Base-by-base conservation (phyloP, 1,140 invertebrate species). In the Lepidurus apus region DNA sequence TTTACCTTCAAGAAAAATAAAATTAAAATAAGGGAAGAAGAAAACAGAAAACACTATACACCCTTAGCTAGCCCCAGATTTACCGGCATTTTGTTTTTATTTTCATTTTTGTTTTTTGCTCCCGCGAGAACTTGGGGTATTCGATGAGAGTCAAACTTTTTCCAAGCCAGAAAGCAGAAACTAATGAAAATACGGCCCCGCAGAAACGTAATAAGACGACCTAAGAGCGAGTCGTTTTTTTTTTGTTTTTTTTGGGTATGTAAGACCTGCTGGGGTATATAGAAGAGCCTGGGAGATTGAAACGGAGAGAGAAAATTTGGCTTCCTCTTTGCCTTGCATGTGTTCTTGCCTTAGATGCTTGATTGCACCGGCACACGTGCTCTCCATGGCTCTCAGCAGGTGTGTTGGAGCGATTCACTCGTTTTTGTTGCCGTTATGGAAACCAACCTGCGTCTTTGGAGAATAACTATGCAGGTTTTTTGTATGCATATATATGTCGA, bases 21-120 rank as follows among this genome's bases (percentile, higher is more conserved):
- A 65, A 65, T 65, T 65, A 65, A 21, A 65, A 65, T 65, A 65
- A 65, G 53, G 53, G 53, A 65, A 65, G 53, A 65, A 65, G 9
- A 65, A 65, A 65, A 21, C 53, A 65, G 9, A 65, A 65, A 65
- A 21, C 53, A 13, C 45, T 17, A 65, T 21, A n/a, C 17, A 7
- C 8, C 17, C 53, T 21, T 21, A 65, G 21, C 2, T 0, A 13
- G 10, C 53, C 13, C 53, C 17, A 65, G n/a, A 65, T 47, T 47
- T 47, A 17, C 53, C 13, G 53, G 53, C 17, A 34, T 34, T 34
- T 34, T 21, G 53, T 65, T 65, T 65, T 65, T 65, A 13, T 65
- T 21, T 65, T 7, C 53, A n/a, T 21, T 65, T 65, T n/a, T 65
- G 47, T 65, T 13, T 9, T 9, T 13, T 21, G 53, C 53, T n/a